Evolutionary conservation across 1,140 invertebrate species (phyloP).

Genomic region (Cyclina sinensis): DNA sequence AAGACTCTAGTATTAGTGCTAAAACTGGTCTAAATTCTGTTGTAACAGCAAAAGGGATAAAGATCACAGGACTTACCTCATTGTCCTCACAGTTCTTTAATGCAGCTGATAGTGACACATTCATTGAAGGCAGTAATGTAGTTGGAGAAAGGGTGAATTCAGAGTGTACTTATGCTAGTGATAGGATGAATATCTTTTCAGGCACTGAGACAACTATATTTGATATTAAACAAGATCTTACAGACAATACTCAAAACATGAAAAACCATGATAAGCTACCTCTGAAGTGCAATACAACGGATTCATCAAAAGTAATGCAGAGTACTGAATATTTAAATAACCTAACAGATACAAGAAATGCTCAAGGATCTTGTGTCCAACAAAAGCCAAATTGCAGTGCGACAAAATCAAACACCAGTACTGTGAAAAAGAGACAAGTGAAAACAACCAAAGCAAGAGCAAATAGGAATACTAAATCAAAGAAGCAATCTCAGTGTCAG

Average conservation of each 20-base stretch:
- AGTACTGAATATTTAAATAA: too few relatives aligned
- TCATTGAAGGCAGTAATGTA: not conserved
- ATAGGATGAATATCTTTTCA: not conserved
- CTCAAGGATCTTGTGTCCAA: not conserved
- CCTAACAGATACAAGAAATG: not conserved
- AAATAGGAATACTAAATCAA: not conserved
- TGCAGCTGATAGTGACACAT: not conserved
- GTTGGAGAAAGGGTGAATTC: not conserved
- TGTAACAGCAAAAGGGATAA: constrained; percentile 57
- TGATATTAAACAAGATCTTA: not conserved
- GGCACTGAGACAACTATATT: not conserved
- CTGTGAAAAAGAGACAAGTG: not conserved
- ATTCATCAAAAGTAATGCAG: too few relatives aligned
- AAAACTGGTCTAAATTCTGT: constrained; percentile 51
- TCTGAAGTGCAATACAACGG: too few relatives aligned
- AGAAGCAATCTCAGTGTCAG: constrained; percentile 12
- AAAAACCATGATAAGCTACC: too few relatives aligned
- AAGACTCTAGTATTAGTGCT: constrained; percentile 41
- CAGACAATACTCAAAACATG: not conserved
- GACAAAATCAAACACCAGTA: not conserved
- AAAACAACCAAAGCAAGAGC: constrained; percentile 1
- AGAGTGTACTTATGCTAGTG: not conserved
- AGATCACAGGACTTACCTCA: constrained; percentile 40
- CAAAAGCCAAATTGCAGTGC: not conserved
- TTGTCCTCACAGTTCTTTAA: constrained; percentile 18